Conservation (phyloP, 2,113 vertebrate species). For the Dasyornis broadbenti region DNA sequence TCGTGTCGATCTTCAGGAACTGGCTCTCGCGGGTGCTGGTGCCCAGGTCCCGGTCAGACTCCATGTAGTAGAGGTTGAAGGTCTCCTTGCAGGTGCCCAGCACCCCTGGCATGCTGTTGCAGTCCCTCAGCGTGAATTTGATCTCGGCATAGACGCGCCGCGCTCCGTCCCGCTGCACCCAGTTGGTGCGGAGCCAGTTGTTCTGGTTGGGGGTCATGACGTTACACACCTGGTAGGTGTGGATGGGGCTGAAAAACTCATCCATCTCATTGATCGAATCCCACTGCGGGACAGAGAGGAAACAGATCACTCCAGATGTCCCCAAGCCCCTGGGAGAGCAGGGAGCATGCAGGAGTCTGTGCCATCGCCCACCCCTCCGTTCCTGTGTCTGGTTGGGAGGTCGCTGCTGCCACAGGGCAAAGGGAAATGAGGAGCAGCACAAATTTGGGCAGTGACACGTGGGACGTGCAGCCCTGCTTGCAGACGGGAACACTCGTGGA, state of each 20-base stretch:
- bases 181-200: constrained; percentile 93
- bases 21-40: constrained; percentile 85
- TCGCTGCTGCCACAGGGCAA: background rate
- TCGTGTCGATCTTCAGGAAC: constrained; percentile 95
- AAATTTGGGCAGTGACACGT: background rate
- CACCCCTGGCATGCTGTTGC: constrained; percentile 96
- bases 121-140: constrained; percentile 93
- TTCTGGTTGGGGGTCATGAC: constrained; percentile 98
- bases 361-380: background rate
- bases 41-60: constrained; percentile 88
- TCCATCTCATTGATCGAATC: constrained; percentile 98
- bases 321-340: accelerated
- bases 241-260: constrained; percentile 92
- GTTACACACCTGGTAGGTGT: constrained; percentile 97
- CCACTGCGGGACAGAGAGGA: constrained; percentile 78
- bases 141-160: constrained; percentile 91
- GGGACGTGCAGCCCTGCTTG: background rate
- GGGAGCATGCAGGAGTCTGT: too few relatives aligned
- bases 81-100: constrained; percentile 98
- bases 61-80: constrained; percentile 94
- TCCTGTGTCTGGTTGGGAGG: background rate
- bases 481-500: accelerated
- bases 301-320: background rate
- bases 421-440: background rate
- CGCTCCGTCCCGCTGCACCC: constrained; percentile 87